phyloP scores from a whole-genome alignment of 2,797 vertebrate genomes.

The Sus cebifrons region DNA sequence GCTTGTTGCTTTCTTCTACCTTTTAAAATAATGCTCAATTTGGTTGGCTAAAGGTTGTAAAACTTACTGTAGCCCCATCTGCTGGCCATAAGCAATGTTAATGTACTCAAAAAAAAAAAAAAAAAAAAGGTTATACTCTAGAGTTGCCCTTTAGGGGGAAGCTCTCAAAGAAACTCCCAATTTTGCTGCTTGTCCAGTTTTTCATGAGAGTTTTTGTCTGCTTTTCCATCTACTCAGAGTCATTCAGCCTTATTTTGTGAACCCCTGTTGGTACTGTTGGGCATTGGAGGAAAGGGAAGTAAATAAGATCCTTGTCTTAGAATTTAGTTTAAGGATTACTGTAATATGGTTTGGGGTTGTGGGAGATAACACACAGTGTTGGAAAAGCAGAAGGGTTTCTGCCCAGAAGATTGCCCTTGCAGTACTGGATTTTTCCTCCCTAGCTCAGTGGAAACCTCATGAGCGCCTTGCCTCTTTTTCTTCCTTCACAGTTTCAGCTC shows the following conservation, averaged over 20 bases:
- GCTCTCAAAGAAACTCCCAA: neutral
- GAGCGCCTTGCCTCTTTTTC: neutral
- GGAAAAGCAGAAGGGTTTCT: neutral
- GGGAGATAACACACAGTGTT: neutral
- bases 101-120: neutral
- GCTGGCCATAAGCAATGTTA: neutral
- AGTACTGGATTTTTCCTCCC: neutral
- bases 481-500: neutral
- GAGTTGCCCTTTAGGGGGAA: neutral
- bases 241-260: constrained; percentile 8
- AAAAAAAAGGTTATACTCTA: neutral
- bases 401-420: neutral
- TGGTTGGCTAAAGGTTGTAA: neutral
- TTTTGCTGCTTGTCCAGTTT: neutral
- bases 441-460: neutral
- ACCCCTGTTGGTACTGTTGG: neutral
- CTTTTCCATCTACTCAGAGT: neutral
- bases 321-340: neutral
- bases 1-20: neutral
- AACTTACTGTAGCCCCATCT: constrained; percentile 47
- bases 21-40: neutral
- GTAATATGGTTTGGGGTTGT: neutral
- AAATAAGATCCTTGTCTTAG: neutral
- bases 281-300: neutral
- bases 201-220: neutral